Evolutionary conservation across 2,888 invertebrate genomes (phyloP), one percentile per base, ranked within the genome.

Genomic region (Hirtodrosophila trivittata): DNA sequence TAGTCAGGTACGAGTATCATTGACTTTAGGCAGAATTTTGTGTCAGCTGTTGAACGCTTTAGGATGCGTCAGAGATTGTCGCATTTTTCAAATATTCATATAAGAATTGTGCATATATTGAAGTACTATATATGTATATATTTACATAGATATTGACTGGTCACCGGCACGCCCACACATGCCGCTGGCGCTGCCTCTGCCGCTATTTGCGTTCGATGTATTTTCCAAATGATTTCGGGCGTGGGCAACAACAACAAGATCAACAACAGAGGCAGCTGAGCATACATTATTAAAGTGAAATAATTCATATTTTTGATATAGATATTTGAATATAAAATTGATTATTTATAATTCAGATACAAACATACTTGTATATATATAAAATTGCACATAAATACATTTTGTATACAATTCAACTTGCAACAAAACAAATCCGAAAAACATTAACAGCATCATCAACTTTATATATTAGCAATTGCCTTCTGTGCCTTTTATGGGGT

Each of bases 211-310:
- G 72, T 64, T 82, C 66, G 60, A 56, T 66, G 71, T 77, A 66
- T 82, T 77, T 77, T 77, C 76, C 78, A 82, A 77, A 77, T 77
- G 37, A 64, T 75, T 77, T 74, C 37, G 47, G 38, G 57, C 68
- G 73, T 71, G 62, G 72, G 66, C 76, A 70, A 74, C 64, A 73
- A 73, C 55, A 71, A 71, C 28, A 41, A 37, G 43, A 63, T 52
- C 58, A 39, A 50, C 56, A 60, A 60, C 60, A 39, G 47, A 43
- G 52, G 59, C 82, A 70, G 52, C 51, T 49, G 60, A 71, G 71
- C 76, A 66, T 62, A 77, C 72, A 66, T 62, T n/a, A 77, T 82
- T 58, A 68, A 67, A 72, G 38, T 49, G 35, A 75, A 75, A 78
- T 77, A 77, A 77, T 82, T 75, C 75, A 75, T 82, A 67, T 67